Evolutionary conservation across 2,113 vertebrate species (phyloP).

Genomic region (Dromas ardeola): DNA sequence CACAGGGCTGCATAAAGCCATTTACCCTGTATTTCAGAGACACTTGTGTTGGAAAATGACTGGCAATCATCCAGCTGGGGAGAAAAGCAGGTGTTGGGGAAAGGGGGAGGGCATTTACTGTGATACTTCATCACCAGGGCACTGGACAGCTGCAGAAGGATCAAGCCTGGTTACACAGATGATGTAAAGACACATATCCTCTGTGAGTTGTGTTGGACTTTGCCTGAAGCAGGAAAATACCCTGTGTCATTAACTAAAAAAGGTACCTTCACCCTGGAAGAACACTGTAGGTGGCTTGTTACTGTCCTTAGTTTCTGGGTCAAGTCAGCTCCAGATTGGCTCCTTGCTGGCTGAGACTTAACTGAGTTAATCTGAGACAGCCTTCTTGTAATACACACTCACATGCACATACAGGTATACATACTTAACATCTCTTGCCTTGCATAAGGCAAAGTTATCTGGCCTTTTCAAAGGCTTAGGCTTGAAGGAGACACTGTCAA

Average conservation of each 20-base stretch:
- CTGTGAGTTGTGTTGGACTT: not conserved
- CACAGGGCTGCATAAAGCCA: not conserved
- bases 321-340: not conserved
- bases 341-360: not conserved
- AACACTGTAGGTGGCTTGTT: not conserved
- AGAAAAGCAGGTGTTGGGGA: not conserved
- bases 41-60: not conserved
- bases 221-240: not conserved
- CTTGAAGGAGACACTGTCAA: not conserved
- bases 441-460: not conserved
- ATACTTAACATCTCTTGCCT: not conserved
- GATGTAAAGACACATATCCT: not conserved
- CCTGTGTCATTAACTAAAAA: not conserved
- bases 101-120: not conserved
- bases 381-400: not conserved
- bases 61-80: not conserved
- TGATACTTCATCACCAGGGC: not conserved
- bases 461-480: not conserved
- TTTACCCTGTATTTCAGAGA: not conserved
- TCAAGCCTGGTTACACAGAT: not conserved
- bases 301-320: not conserved
- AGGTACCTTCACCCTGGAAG: not conserved
- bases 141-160: not conserved
- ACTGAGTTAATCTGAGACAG: not conserved
- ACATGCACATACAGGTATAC: not conserved